A percentile compares a stretch with the other conserved stretches of the same genome.
Conservation (phyloP, 2,113 vertebrate species). For the Neotoma lepida region DNA sequence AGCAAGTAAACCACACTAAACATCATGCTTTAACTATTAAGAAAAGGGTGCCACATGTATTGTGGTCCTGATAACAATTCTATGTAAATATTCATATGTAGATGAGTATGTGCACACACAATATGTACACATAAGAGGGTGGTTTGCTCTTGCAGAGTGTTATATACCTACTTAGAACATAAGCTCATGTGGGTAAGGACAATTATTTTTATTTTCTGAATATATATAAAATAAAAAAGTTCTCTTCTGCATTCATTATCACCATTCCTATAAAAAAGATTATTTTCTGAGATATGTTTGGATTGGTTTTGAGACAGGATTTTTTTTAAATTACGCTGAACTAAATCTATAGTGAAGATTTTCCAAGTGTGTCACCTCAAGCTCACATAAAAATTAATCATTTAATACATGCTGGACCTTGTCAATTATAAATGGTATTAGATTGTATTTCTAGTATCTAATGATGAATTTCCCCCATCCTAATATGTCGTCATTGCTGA, state of each 20-base stretch:
- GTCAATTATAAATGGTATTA: background rate
- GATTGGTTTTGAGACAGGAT: background rate
- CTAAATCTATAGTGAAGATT: constrained; percentile 1
- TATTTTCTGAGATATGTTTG: background rate
- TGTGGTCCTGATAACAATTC: background rate
- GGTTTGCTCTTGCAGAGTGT: background rate
- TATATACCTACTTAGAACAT: background rate
- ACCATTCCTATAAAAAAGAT: background rate
- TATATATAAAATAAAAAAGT: background rate
- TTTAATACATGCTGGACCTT: background rate
- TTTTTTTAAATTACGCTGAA: background rate
- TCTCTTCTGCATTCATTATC: background rate
- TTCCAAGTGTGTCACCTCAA: background rate
- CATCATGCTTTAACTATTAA: background rate
- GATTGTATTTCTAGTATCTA: background rate
- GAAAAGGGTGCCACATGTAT: background rate
- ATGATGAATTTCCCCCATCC: background rate
- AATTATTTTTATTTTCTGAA: constrained; percentile 12
- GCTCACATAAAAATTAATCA: background rate
- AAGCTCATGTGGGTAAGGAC: background rate
- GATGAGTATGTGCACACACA: background rate
- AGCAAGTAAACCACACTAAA: background rate
- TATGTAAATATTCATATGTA: background rate
- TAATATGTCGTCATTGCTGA: background rate
- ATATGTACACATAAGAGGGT: background rate